These are phyloP conservation scores for Neotoxoptera formosana DNA, from an alignment of 1,140 invertebrate species.

Conservation along the genomic window DNA sequence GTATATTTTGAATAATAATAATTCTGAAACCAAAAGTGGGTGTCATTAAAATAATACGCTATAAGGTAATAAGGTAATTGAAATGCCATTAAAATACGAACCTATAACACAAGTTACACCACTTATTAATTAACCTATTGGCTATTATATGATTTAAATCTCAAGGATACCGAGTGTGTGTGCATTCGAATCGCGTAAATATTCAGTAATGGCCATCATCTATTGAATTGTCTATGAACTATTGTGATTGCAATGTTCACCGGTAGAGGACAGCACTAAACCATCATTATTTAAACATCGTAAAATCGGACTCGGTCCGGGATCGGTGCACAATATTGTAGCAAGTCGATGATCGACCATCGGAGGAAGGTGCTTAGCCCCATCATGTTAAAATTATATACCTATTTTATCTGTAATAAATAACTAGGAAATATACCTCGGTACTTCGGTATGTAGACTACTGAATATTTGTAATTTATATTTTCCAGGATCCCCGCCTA, in stretches of 20 bases:
- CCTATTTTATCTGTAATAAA: no score
- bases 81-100: neutral
- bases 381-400: no score
- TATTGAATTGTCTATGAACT: neutral
- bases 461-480: no score
- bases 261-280: slow-evolving; percentile 20
- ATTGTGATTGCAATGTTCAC: neutral
- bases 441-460: no score
- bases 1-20: neutral
- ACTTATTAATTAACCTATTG: no score
- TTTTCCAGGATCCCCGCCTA: no score
- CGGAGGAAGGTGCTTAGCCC: no score
- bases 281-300: neutral
- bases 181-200: neutral
- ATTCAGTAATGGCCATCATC: neutral
- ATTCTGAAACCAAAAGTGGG: neutral
- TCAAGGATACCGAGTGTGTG: neutral
- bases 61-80: neutral
- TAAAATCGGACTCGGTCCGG: neutral
- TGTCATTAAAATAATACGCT: neutral
- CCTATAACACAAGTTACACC: neutral
- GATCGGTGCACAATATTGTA: neutral
- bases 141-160: neutral
- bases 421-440: no score
- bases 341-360: no score